Conservation (phyloP, 2,888 invertebrate species). For the Netelia inedita region DNA sequence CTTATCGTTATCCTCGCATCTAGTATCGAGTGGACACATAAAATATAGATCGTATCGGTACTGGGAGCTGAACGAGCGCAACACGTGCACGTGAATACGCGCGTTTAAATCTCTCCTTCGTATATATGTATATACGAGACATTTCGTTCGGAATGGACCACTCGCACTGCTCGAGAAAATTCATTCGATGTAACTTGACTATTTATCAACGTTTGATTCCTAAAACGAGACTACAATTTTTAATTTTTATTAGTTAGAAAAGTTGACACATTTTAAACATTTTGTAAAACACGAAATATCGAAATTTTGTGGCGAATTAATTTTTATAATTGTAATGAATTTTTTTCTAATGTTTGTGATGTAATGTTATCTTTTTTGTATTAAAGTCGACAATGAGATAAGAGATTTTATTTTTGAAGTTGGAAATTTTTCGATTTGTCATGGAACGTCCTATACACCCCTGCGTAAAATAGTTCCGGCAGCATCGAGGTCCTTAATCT, state of each 20-base stretch:
- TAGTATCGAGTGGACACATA: slow-evolving; percentile 38
- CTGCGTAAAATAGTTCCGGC: neutral
- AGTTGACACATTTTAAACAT: too few species aligned
- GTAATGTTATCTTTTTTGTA: too few species aligned
- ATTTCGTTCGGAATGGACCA: neutral
- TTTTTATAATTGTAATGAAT: too few species aligned
- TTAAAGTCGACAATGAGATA: too few species aligned
- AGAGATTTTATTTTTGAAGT: neutral
- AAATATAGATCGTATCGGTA: slow-evolving; percentile 54
- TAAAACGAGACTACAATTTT: too few species aligned
- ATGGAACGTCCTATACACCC: neutral
- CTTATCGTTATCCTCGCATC: slow-evolving; percentile 46
- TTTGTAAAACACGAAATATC: too few species aligned
- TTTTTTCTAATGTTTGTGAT: too few species aligned
- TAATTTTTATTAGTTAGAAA: too few species aligned
- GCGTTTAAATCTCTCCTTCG: neutral
- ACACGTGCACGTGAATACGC: slow-evolving; percentile 10
- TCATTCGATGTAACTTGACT: too few species aligned
- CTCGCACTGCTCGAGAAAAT: neutral
- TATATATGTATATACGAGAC: neutral
- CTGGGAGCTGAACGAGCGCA: slow-evolving; percentile 36
- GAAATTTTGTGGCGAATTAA: too few species aligned
- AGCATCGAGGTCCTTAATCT: neutral
- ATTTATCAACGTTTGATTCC: too few species aligned
- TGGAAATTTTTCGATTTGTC: neutral